Base-by-base conservation (phyloP, 2,113 vertebrate genomes). In the Otolemur garnettii region DNA sequence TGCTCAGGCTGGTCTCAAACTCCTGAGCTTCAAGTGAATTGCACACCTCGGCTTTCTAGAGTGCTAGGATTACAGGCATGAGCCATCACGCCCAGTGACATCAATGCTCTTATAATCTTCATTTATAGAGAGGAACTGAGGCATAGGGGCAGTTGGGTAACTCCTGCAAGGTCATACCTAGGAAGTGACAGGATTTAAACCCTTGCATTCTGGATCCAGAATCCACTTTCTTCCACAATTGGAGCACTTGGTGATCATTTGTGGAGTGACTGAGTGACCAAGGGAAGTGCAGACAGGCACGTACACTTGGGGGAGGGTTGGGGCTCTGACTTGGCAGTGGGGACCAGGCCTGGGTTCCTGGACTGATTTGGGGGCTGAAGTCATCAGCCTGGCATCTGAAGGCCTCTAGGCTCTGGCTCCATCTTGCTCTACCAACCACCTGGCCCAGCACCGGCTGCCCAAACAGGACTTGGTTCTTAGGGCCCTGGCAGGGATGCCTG, bases 261-360 rank as follows among this genome's bases (percentile, higher is more conserved):
- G 11, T 12, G 28, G 81, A 80, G 42, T 35, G 14, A 15, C 5
- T 8, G 75, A 62, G n/a, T 28, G 53, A 66, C 50, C 0, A 0
- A 7, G 35, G 14, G 13, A 62, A 17, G 6, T 2, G 13, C 0
- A 4, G 21, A 21, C 22, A 18, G 19, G 14, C n/a, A 62, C 45
- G 10, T 45, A 12, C 33, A 5, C 0, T 0, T 0, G 1, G 22
- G 33, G 53, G 57, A 57, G 19, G 30, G 33, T 28, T 21, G 45
- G 55, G 35, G 33, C 50, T 8, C 4, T 55, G 80, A 14, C 24
- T 59, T 33, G 35, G 30, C 15, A 17, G 1, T 30, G 26, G 38
- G 33, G 10, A 30, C 45, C 28, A 19, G 62, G 35, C 11, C 53
- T 66, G 35, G 72, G 12, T 38, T 92, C 90, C 81, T 35, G 12